Percentiles rank a stretch among this genome's conserved stretches.
Evolutionary conservation across 1,140 invertebrate species (phyloP).

Genomic region (Aphaenogaster ashmeadi): DNA sequence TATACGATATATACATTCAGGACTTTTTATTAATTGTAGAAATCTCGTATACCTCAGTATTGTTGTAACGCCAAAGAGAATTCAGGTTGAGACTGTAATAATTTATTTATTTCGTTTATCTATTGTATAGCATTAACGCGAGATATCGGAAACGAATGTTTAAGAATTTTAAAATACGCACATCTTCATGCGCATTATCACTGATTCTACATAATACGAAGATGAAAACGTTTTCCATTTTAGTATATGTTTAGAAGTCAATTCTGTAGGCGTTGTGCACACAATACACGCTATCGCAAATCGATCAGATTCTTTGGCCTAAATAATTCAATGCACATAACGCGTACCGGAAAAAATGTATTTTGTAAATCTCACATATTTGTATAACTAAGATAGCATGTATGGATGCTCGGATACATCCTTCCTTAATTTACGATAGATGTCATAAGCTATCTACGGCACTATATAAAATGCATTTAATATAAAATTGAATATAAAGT

Average conservation of each 20-base stretch:
- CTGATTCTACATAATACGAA: not conserved
- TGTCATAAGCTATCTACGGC: constrained; percentile 37
- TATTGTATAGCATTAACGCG: not conserved
- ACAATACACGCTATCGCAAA: constrained; percentile 33
- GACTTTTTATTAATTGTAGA: constrained; percentile 12
- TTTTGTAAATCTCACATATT: constrained; percentile 70
- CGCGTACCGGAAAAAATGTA: constrained; percentile 61
- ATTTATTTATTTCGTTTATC: constrained; percentile 23
- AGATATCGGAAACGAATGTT: not conserved
- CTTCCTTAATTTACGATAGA: constrained; percentile 58
- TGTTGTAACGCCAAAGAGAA: constrained; percentile 39
- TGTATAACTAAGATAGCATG: constrained; percentile 35
- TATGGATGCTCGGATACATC: constrained; percentile 49
- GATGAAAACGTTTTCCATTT: constrained; percentile 4
- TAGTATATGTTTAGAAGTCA: not conserved
- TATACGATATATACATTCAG: not conserved
- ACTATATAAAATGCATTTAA: constrained; percentile 66
- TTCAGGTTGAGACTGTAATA: constrained; percentile 17
- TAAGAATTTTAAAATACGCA: not conserved
- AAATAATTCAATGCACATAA: constrained; percentile 51
- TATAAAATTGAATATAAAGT: constrained; percentile 57
- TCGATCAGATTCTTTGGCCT: constrained; percentile 44
- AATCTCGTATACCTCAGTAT: constrained; percentile 54
- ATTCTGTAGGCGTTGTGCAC: not conserved
- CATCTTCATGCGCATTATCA: not conserved